Base-by-base conservation (phyloP, 2,113 vertebrate genomes). In the Pedionomus torquatus region DNA sequence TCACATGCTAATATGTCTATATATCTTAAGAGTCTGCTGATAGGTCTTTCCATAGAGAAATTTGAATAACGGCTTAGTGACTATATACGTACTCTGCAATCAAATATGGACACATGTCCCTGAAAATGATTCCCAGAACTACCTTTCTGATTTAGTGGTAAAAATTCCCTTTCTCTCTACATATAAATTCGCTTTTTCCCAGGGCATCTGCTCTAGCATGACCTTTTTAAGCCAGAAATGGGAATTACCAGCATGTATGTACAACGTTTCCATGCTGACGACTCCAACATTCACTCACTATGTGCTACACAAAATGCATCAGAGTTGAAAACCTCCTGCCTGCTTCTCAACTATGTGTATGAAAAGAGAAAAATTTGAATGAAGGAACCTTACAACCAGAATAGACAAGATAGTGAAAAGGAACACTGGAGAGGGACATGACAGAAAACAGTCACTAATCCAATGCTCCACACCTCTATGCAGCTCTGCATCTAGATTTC, bases 311-410 rank as follows among this genome's bases (percentile, higher is more conserved):
- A 86, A 60, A 76, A 65, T 52, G 11, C 11, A 35, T 31, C 3
- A 11, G 11, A 11, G 3, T 57, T 65, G 37, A 83, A 90, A 85
- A 46, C 2, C 11, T 51, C 17, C 8, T 49, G 13, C 7, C 15
- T 4, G 0, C 54, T 78, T 46, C 16, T 48, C 4, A 5, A 2
- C 9, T 64, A 5, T 13, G 5, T 30, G 12, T 39, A 28, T 9
- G 25, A 75, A 85, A 37, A 4, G 17, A 60, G 35, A 83, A 80
- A 71, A 55, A 1, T 58, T 61, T n/a, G 18, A 54, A 76, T 21
- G 49, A 77, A 64, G 31, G 10, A 10, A 30, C 19, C 3, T 28
- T 9, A 14, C 4, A 55, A 33, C 7, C 28, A 74, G 44, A 76
- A 88, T 11, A 65, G 3, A 35, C 12, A 63, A 8, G 10, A 55